Conservation (phyloP, 2,113 vertebrate species). For the Todiramphus chloris region DNA sequence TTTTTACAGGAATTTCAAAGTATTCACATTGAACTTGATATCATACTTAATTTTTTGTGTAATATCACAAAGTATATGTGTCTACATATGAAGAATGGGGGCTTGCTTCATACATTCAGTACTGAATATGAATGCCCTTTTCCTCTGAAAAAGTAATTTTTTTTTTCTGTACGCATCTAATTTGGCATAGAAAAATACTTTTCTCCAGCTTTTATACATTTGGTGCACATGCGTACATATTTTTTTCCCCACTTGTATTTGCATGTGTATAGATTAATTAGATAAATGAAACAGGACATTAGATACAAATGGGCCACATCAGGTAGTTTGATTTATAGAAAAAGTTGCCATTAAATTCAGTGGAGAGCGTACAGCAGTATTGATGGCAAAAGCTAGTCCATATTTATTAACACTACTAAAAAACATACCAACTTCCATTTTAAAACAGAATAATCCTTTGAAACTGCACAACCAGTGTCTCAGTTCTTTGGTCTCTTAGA, state of each 20-base stretch:
- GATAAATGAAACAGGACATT: not conserved
- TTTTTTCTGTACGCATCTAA: slow-evolving; percentile 44
- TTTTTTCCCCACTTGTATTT: slow-evolving; percentile 45
- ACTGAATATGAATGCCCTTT: slow-evolving; percentile 58
- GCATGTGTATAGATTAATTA: slow-evolving; percentile 38
- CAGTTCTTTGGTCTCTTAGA: slow-evolving; percentile 68
- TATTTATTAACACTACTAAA: slow-evolving; percentile 34
- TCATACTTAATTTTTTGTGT: slow-evolving; percentile 62
- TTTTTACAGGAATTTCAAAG: slow-evolving; percentile 73
- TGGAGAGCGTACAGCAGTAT: not conserved
- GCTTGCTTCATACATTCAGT: slow-evolving; percentile 66
- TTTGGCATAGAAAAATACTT: slow-evolving; percentile 1
- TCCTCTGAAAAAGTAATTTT: slow-evolving; percentile 44
- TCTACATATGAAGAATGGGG: slow-evolving; percentile 57
- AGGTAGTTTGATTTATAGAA: not conserved
- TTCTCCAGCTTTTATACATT: slow-evolving; percentile 1
- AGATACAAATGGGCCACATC: not conserved
- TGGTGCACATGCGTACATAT: slow-evolving; percentile 20
- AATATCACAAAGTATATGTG: slow-evolving; percentile 46
- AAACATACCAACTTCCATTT: slow-evolving; percentile 20
- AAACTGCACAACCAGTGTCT: slow-evolving; percentile 54
- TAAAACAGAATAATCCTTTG: slow-evolving; percentile 43
- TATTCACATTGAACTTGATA: slow-evolving; percentile 68
- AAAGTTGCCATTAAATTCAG: not conserved
- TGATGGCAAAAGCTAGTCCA: slow-evolving; percentile 3